Base-by-base conservation (phyloP, 1,140 invertebrate genomes). In the Drosophila bocqueti region DNA sequence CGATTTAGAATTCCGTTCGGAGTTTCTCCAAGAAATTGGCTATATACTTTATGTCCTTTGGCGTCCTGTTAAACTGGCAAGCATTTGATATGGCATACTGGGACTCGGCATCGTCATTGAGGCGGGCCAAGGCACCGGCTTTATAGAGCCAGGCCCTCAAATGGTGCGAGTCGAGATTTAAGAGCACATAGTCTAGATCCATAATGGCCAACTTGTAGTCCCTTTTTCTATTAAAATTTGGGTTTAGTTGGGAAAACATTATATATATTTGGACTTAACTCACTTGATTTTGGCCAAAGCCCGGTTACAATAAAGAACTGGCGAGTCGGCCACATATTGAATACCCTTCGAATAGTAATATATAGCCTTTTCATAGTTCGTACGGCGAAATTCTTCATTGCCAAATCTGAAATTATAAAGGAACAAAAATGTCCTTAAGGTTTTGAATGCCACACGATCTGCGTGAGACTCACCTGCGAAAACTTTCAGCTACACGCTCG, bases 291-390 rank as follows among this genome's bases (percentile, higher is more conserved):
- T 66, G 13, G 76, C 78, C n/a, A 86, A 16, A 3, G 71, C 63
- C 2, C 83, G 67, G 63, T 86, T 86, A 5, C 69, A 64, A 61
- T 62, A 86, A 4, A 86, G 58, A 16, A 86, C 76, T 29, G 83
- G 76, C 1, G 83, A 68, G 47, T 86, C 80, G 4, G 36, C 13
- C 6, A 87, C 62, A 58, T 83, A 87, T 0, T 45, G 43, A 7
- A 86, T 46, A 2, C 54, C 84, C 18, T 64, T 71, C 4, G 38
- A 52, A 16, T 83, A 86, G n/a, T 43, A 29, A 4, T 34, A 31
- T 2, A 86, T 77, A 1, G 83, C 67, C 3, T 63, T 68, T 13
- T 87, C 83, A n/a, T 26, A 87, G 15, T 49, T 74, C 0, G 18
- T 9, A 9, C 60, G 75, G 0, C 83, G 76, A 50, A 34, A 86